Base-by-base conservation (phyloP, 2,888 invertebrate species). In the Harpalus rubripes region DNA sequence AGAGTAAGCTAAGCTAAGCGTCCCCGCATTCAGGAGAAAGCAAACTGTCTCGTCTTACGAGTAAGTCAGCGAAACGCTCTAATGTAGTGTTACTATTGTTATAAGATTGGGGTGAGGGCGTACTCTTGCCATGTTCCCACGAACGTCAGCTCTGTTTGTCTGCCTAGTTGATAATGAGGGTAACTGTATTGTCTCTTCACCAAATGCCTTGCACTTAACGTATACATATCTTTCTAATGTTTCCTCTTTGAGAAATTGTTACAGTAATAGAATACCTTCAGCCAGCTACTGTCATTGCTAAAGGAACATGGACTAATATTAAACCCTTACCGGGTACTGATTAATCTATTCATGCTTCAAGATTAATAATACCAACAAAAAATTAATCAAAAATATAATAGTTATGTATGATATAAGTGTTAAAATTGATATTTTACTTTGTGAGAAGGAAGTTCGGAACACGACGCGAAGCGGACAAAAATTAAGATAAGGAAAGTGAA, bases 81-180 rank as follows among this genome's bases (percentile, higher is more conserved):
- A 44, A 74, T 74, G 72, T 74, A 74, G 44, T 44, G 44, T 10
- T 41, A 41, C 44, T 44, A 74, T 74, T 74, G 68, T 68, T 68
- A 41, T 68, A 39, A 68, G 16, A 26, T n/a, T 68, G 39, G 15
- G 68, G 41, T 15, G 15, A 32, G 41, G 68, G 32, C 32, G 32
- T 32, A 32, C 32, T 1, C 32, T 32, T 68, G 39, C 26, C 10
- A 12, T 7, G 16, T 74, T 68, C 68, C 68, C 68, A 32, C 44
- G 39, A 39, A 39, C 18, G 44, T 74, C 72, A 74, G 10, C 15
- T 44, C 72, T 74, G 72, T 41, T 74, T 44, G 72, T 74, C 72
- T 74, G 16, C 72, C 18, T 68, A 74, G 44, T 74, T 41, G 44
- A 74, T 74, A 74, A 74, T 74, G 72, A 44, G 72, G 72, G 44